These are phyloP conservation scores for Bimastos eiseni DNA, from an alignment of 2,888 invertebrate genomes.

Conservation along the genomic window DNA sequence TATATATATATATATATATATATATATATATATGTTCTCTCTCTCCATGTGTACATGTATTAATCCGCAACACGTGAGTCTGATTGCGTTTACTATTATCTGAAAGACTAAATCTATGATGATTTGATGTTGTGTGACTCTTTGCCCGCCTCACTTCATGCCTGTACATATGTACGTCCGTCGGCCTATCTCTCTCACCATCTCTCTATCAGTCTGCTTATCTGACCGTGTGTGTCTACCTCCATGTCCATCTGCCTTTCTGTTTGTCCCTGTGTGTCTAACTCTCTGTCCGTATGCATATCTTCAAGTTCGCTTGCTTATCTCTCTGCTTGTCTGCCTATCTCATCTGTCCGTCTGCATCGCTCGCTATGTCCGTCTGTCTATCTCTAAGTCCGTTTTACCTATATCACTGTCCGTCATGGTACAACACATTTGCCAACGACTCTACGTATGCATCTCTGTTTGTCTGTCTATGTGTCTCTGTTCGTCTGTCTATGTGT, in stretches of 20 bases:
- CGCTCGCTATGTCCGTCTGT: neutral
- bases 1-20: neutral
- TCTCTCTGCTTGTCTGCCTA: neutral
- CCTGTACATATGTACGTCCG: too few relatives aligned
- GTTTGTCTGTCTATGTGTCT: too few relatives aligned
- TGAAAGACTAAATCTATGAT: too few relatives aligned
- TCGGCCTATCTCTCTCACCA: too few relatives aligned
- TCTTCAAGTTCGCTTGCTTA: neutral
- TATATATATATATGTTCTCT: neutral
- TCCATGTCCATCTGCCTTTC: neutral
- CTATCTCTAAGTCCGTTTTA: neutral
- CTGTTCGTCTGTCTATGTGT: neutral
- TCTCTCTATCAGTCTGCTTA: too few relatives aligned
- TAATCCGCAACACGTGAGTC: neutral
- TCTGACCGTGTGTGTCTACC: neutral
- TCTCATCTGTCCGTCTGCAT: neutral
- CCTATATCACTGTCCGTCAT: neutral
- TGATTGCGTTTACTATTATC: too few relatives aligned
- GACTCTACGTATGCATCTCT: too few relatives aligned
- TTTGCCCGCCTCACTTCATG: too few relatives aligned
- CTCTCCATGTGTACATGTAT: neutral
- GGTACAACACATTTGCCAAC: too few relatives aligned
- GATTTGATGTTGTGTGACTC: too few relatives aligned
- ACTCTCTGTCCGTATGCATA: neutral
- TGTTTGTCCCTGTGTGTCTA: neutral